Evolutionary conservation across 2,888 invertebrate genomes (phyloP), one percentile per base, ranked within the genome.

Genomic region (Sialis fuliginosa): DNA sequence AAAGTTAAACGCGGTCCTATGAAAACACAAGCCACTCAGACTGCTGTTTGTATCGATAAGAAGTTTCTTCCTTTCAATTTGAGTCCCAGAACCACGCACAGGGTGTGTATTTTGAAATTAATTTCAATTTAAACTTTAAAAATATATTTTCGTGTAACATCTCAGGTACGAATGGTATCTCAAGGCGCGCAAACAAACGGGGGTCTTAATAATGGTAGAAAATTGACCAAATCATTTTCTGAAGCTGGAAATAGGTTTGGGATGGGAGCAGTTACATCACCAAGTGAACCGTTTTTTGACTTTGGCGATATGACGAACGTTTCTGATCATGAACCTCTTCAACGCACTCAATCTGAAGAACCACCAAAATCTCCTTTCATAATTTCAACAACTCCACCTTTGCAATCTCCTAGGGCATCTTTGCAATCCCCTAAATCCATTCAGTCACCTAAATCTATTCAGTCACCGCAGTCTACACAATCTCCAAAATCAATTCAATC

Each of bases 11-110:
- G 86, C 58, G 77, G 81, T 35, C 80, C 82, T 0, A 90, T 90
- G 90, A 84, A 89, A 63, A 90, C 90, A 1, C 91, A 91, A 67
- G 90, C 91, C 10, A 92, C 91, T 5, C 91, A 92, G 67, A 90
- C 81, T 5, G 91, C 91, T 69, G 74, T 79, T 32, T 77, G 77
- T 59, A 66, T 80, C 58, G 78, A 79, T 55, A 72, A 79, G 56
- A 81, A 78, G 65, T 78, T 76, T n/a, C 62, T 73, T 44, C 75
- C 81, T n/a, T 79, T 83, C 5, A 72, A 76, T 54, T 64, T 87
- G 30, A 88, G 88, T 64, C 89, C 89, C 6, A 68, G 85, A 51
- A 85, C 87, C 35, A 80, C 86, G 41, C 85, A 87, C 62, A 75
- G 84, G 70, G 81, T 81, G 66, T 65, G 63, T 56, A 8, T 5